Percentiles rank a stretch among this genome's conserved stretches.
Conservation (phyloP, 1,140 invertebrate genomes). For the Drosophila sturtevanti region DNA sequence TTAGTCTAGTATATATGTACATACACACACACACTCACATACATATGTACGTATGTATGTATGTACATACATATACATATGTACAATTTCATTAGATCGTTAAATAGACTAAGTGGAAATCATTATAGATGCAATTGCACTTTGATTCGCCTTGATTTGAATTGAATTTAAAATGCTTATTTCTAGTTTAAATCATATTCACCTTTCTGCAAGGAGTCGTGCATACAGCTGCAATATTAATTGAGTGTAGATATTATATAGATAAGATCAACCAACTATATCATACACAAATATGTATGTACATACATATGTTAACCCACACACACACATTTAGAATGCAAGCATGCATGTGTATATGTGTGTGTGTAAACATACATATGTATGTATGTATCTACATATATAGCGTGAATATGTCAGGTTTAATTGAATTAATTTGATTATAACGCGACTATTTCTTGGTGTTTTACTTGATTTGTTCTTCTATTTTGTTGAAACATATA, state of each 20-base stretch:
- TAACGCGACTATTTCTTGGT: constrained; percentile 43
- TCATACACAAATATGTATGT: constrained; percentile 38
- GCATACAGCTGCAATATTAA: constrained; percentile 76
- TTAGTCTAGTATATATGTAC: constrained; percentile 1
- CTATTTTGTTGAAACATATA: constrained; percentile 19
- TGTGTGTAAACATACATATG: constrained; percentile 13
- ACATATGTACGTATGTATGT: no score
- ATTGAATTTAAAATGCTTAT: constrained; percentile 39
- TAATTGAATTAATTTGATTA: constrained; percentile 44
- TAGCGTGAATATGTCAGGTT: constrained; percentile 19
- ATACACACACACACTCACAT: constrained; percentile 16
- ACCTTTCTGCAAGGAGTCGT: constrained; percentile 79
- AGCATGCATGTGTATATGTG: constrained; percentile 15
- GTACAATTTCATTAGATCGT: constrained; percentile 33
- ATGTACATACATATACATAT: constrained; percentile 21
- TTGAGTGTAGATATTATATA: constrained; percentile 62
- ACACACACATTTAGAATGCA: no score
- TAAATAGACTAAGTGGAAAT: constrained; percentile 12
- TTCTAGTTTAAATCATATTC: constrained; percentile 63
- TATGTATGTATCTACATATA: constrained; percentile 18
- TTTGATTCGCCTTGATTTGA: constrained; percentile 12
- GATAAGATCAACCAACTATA: constrained; percentile 51
- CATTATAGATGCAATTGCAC: not conserved
- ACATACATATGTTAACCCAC: constrained; percentile 19
- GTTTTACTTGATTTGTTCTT: constrained; percentile 20